Percentiles rank a stretch among this genome's conserved stretches.
Conservation (phyloP, 1,140 invertebrate genomes). For the Drosophila saltans region DNA sequence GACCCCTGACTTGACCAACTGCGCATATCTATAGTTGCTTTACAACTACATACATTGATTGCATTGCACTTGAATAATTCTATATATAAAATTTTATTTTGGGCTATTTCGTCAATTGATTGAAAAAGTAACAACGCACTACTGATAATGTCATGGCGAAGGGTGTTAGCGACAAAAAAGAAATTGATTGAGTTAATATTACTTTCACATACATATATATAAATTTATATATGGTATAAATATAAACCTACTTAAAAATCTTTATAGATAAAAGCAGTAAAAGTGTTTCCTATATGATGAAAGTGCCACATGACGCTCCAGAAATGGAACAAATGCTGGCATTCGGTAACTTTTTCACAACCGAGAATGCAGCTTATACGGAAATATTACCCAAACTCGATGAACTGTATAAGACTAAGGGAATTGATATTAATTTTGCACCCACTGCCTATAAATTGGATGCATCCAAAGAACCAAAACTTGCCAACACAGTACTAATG, state of each 20-base stretch:
- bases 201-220: neutral
- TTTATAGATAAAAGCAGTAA: slow-evolving; percentile 54
- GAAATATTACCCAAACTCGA: slow-evolving; percentile 65
- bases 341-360: slow-evolving; percentile 57
- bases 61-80: neutral
- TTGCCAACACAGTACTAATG: slow-evolving; percentile 72
- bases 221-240: too few species aligned
- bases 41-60: slow-evolving; percentile 15
- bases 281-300: slow-evolving; percentile 62
- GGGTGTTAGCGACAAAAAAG: neutral
- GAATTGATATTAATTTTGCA: slow-evolving; percentile 52
- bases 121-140: neutral
- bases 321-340: slow-evolving; percentile 65
- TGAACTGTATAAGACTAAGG: slow-evolving; percentile 58
- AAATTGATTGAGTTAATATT: neutral
- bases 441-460: slow-evolving; percentile 53
- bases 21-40: neutral
- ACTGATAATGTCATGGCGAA: neutral
- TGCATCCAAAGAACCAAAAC: slow-evolving; percentile 41
- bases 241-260: neutral
- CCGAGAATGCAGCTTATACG: slow-evolving; percentile 58
- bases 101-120: neutral
- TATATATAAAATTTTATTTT: slow-evolving; percentile 4
- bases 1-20: neutral
- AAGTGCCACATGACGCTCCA: slow-evolving; percentile 57